Evolutionary conservation across 2,888 invertebrate species (phyloP), one percentile per base, ranked within the genome.

Genomic region (Ctena decussata): DNA sequence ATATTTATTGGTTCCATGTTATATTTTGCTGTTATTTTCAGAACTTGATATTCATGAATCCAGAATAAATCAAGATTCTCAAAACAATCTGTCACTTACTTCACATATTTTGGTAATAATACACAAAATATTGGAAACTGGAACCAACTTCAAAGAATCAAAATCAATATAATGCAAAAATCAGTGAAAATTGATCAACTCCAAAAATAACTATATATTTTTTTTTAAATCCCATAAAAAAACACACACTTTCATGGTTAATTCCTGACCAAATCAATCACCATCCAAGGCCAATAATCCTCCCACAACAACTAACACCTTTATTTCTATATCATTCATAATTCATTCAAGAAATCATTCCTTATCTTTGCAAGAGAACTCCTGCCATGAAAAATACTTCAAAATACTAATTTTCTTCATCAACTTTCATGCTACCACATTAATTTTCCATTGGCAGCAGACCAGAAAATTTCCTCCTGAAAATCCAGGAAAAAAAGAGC

Each of bases 351-450:
- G 24, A 35, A 65, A 65, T 65, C 65, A 65, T 32, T 30, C 35
- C 35, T 65, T 35, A 65, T 65, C 65, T 65, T 35, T 65, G 11
- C 18, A 32, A 18, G 6, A 65, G 24, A 65, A 35, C 18, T 65
- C 65, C 65, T 18, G 35, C 65, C 65, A 65, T 65, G 65, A 65
- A 35, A 65, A 30, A 24, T 65, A 18, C 65, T 65, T 65, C 24
- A 65, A 65, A 65, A 65, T 65, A 65, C 65, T 65, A 65, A 65
- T 65, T 65, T 65, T 35, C 65, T 8, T 65, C 65, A 65, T 65
- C 35, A 65, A 30, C 35, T 65, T 65, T 35, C 65, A 65, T 65
- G 65, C 65, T 53, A 6, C n/a, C 18, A 18, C 24, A 35, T 5
- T 35, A 65, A 6, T 35, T 11, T 35, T 35, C n/a, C n/a, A 65